These are phyloP conservation scores for Scleropages formosus DNA, from an alignment of 2,797 vertebrate genomes.

Conservation along the genomic window DNA sequence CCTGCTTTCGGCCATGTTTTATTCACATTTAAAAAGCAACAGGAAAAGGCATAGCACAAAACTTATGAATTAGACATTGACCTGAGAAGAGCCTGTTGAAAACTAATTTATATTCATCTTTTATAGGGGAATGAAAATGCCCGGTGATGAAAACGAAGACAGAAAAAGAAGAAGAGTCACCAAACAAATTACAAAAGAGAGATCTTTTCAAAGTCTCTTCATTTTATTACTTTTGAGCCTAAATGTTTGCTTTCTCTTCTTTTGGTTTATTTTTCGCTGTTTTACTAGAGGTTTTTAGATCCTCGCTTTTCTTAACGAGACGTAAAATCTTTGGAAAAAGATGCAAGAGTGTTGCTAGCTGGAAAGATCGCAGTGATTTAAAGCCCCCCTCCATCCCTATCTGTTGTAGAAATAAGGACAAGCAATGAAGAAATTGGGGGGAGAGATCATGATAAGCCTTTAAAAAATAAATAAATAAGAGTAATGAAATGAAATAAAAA, in stretches of 20 bases:
- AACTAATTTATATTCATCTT: neutral
- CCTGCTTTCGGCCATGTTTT: neutral
- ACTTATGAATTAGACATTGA: neutral
- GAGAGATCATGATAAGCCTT: neutral
- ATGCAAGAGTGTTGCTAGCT: neutral
- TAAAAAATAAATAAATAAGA: neutral
- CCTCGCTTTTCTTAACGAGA: constrained; percentile 8
- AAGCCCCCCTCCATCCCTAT: neutral
- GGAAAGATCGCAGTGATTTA: constrained; percentile 9
- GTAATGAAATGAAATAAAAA: neutral
- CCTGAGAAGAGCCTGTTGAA: neutral
- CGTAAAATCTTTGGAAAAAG: neutral
- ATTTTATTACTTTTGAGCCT: neutral
- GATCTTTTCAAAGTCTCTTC: neutral
- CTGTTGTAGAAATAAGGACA: constrained; percentile 3
- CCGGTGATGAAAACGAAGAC: neutral
- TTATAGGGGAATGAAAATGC: neutral
- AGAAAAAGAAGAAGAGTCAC: neutral
- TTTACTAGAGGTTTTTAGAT: constrained; percentile 11
- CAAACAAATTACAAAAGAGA: neutral
- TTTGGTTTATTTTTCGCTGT: neutral
- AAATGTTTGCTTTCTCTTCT: constrained; percentile 4
- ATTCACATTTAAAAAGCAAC: neutral
- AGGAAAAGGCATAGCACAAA: neutral
- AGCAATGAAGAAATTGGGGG: neutral